A percentile compares a stretch with the other conserved stretches of the same genome.
These are phyloP conservation scores for Malthinus seriepunctatus DNA, from an alignment of 2,888 invertebrate genomes.

Conservation along the genomic window DNA sequence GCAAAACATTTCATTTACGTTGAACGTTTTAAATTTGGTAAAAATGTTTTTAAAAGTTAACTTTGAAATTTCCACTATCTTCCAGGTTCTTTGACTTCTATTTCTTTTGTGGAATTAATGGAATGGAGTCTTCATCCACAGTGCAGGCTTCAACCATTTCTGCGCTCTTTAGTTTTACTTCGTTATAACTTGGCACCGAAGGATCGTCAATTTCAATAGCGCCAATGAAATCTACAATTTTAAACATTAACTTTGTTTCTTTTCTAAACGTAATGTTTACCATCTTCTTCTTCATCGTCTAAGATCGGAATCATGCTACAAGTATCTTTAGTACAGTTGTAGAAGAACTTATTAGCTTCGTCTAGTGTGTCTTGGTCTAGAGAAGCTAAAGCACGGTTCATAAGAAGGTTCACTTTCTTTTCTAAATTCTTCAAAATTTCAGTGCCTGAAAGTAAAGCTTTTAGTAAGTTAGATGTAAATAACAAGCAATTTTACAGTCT, in stretches of 20 bases:
- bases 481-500: conserved; percentile 9
- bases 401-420: conserved; percentile 12
- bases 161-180: conserved; percentile 24
- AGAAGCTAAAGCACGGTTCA: conserved; percentile 5
- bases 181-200: conserved; percentile 16
- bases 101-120: conserved; percentile 13
- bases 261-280: conserved; percentile 8
- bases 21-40: neutral
- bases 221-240: conserved; percentile 11
- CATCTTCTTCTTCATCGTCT: conserved; percentile 15
- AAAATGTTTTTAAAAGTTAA: too few relatives aligned
- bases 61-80: too few relatives aligned
- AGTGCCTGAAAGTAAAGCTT: neutral
- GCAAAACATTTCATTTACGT: neutral
- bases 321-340: conserved; percentile 11
- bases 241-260: neutral
- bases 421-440: conserved; percentile 12
- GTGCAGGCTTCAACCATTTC: conserved; percentile 17
- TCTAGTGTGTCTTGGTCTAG: conserved; percentile 3
- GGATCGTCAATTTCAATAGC: conserved; percentile 20
- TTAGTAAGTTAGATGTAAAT: neutral
- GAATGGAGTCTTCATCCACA: conserved; percentile 17
- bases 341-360: conserved; percentile 19
- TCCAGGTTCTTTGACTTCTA: too few relatives aligned
- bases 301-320: conserved; percentile 10